Evolutionary conservation across 2,797 vertebrate genomes (phyloP).

Genomic region (Epinephelus coioides): DNA sequence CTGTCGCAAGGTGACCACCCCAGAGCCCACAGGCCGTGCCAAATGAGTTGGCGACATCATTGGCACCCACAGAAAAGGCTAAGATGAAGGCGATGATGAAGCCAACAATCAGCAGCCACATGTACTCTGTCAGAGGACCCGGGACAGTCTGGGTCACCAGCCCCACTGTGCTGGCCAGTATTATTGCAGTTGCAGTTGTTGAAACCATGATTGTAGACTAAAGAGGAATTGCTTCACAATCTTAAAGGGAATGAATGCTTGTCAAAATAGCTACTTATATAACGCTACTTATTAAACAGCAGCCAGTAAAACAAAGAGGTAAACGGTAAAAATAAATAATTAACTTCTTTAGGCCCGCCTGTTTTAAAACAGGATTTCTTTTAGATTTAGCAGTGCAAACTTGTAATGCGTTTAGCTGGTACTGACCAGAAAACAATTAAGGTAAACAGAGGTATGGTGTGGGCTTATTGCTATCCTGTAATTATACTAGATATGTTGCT

Average conservation of each 20-base stretch:
- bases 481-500: slow-evolving; percentile 80
- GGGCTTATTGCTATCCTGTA: slow-evolving; percentile 91
- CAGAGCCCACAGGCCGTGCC: slow-evolving; percentile 97
- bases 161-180: slow-evolving; percentile 56
- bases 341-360: slow-evolving; percentile 60
- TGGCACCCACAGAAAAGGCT: slow-evolving; percentile 98
- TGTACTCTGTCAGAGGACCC: slow-evolving; percentile 68
- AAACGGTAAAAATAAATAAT: slow-evolving; percentile 85
- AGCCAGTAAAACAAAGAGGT: slow-evolving; percentile 86
- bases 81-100: slow-evolving; percentile 96
- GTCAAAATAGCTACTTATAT: slow-evolving; percentile 58
- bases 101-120: slow-evolving; percentile 94
- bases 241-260: slow-evolving; percentile 69
- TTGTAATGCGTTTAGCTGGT: slow-evolving; percentile 66
- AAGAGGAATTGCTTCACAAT: slow-evolving; percentile 73
- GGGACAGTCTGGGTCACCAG: background rate
- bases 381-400: slow-evolving; percentile 78
- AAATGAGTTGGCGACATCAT: slow-evolving; percentile 98
- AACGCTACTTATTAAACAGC: slow-evolving; percentile 57
- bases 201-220: slow-evolving; percentile 83
- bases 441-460: slow-evolving; percentile 74
- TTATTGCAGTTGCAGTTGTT: slow-evolving; percentile 73
- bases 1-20: slow-evolving; percentile 94
- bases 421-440: slow-evolving; percentile 75
- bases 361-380: slow-evolving; percentile 62